phyloP scores from a whole-genome alignment of 2,797 vertebrate species.

The Anolis apletophallus region DNA sequence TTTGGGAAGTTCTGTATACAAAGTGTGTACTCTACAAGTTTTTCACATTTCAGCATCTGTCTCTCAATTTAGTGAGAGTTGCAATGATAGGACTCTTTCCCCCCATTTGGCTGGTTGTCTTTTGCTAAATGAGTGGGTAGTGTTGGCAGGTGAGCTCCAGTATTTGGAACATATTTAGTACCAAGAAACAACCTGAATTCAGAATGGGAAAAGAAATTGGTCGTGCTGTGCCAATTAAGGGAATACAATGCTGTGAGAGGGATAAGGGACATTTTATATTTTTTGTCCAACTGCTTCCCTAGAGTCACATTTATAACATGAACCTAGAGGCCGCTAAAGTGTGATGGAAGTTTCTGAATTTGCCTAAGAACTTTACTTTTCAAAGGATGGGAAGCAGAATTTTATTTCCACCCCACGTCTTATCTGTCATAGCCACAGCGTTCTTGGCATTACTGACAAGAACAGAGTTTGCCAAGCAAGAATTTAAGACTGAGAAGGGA shows the following conservation, averaged over 20 bases:
- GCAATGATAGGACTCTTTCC: not conserved
- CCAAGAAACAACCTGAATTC: not conserved
- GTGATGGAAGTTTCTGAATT: not conserved
- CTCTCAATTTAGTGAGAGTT: not conserved
- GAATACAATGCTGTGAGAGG: not conserved
- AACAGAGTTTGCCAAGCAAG: not conserved
- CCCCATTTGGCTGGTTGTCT: not conserved
- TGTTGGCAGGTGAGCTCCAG: not conserved
- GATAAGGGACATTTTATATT: not conserved
- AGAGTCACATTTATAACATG: not conserved
- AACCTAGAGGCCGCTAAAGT: not conserved
- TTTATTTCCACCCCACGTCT: not conserved
- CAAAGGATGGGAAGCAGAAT: not conserved
- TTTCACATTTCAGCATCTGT: not conserved
- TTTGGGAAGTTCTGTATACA: not conserved
- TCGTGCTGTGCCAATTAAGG: not conserved
- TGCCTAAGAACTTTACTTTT: not conserved
- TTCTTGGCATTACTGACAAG: not conserved
- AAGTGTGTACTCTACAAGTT: not conserved
- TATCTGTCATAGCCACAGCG: not conserved
- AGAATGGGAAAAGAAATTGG: not conserved
- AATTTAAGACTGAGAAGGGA: not conserved
- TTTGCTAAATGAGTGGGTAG: not conserved
- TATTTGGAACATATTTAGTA: not conserved
- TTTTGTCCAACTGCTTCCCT: not conserved